Conservation (phyloP, 2,797 vertebrate species). For the Fundulus diaphanus region DNA sequence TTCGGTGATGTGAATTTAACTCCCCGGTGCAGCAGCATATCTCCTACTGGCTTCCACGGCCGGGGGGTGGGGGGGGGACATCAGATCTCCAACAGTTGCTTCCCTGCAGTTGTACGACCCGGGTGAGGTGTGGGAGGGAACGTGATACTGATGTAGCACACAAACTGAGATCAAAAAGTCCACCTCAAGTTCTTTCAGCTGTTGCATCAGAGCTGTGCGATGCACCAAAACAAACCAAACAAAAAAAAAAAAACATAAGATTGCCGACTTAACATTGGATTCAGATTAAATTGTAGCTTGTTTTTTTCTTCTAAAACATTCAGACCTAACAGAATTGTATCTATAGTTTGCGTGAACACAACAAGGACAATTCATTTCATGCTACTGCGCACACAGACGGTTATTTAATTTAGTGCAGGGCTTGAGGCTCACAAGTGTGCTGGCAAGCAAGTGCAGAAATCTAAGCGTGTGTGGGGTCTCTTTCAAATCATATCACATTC, state of each 20-base stretch:
- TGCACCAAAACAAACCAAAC: not conserved
- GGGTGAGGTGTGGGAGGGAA: constrained; percentile 21
- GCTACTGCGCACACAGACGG: not conserved
- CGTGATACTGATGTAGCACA: constrained; percentile 32
- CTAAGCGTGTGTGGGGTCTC: constrained; percentile 38
- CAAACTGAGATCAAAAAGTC: constrained; percentile 31
- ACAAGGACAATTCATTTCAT: constrained; percentile 9
- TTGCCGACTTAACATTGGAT: not conserved
- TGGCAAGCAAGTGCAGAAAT: constrained; percentile 14
- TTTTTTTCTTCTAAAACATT: not conserved
- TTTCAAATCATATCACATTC: constrained; percentile 49
- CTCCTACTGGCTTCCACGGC: constrained; percentile 47
- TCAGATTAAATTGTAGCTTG: not conserved
- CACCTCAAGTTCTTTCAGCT: constrained; percentile 37
- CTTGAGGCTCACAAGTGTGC: constrained; percentile 6
- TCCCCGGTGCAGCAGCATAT: constrained; percentile 43
- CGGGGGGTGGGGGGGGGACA: constrained; percentile 41
- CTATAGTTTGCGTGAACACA: not conserved
- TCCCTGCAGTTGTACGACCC: constrained; percentile 28
- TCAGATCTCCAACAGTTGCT: constrained; percentile 62
- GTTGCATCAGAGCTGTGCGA: constrained; percentile 22
- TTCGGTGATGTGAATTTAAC: constrained; percentile 52
- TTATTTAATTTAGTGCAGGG: constrained; percentile 19
- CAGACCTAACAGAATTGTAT: not conserved
- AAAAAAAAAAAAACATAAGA: not conserved